Conservation (phyloP, 2,888 invertebrate species). For the Limnephilus rhombicus region DNA sequence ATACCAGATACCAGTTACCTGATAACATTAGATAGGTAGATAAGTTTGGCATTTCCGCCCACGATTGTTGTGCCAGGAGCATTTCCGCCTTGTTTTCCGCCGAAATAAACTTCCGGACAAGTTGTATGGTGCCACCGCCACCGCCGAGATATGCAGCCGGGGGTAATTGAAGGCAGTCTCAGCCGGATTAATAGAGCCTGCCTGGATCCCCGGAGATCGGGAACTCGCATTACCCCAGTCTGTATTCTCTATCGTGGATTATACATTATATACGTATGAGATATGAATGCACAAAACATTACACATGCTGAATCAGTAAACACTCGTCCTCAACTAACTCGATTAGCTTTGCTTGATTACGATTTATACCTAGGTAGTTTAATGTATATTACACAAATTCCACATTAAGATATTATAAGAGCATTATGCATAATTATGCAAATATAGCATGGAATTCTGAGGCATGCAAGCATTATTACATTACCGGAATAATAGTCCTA, state of each 20-base stretch:
- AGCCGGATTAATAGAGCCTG: conserved; percentile 56
- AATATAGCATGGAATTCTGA: neutral
- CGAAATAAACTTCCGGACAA: conserved; percentile 54
- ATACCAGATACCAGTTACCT: neutral
- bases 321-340: neutral
- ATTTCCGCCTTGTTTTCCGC: conserved; percentile 13
- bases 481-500: no score
- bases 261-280: neutral
- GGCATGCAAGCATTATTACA: neutral
- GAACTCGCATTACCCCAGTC: neutral
- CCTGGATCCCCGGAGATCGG: neutral
- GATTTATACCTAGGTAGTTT: neutral
- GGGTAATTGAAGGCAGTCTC: conserved; percentile 59
- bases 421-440: neutral
- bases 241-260: neutral
- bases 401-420: neutral
- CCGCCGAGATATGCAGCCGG: neutral
- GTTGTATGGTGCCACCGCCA: neutral
- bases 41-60: conserved; percentile 7
- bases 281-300: conserved; percentile 1
- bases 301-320: neutral
- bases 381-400: neutral
- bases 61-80: conserved; percentile 47
- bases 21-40: neutral
- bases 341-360: neutral